Evolutionary conservation across 2,888 invertebrate genomes (phyloP).

Genomic region (Hydrotaea cyrtoneurina): DNA sequence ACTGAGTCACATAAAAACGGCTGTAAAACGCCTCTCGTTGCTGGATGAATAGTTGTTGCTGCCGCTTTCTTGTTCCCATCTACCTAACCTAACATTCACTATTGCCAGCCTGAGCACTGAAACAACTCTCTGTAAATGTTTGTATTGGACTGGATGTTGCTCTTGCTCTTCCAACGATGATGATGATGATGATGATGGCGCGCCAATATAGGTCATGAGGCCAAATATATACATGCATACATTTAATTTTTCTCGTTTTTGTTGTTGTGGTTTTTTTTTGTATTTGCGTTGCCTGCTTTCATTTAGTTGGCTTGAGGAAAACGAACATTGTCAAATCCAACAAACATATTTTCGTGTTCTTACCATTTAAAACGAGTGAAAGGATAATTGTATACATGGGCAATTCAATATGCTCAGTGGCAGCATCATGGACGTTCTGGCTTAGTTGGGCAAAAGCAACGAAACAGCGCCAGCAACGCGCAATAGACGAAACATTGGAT

Average conservation of each 20-base stretch:
- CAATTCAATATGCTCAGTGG: background rate
- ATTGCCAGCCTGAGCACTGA: background rate
- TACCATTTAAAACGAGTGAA: background rate
- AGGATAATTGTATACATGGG: constrained; percentile 22
- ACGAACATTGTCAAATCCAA: background rate
- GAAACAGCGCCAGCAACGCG: background rate
- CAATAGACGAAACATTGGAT: background rate
- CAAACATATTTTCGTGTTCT: background rate
- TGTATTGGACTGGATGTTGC: constrained; percentile 10
- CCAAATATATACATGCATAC: constrained; percentile 31
- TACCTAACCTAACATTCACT: background rate
- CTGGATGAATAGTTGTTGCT: background rate
- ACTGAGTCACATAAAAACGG: background rate
- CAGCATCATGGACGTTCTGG: background rate
- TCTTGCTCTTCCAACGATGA: constrained; percentile 14
- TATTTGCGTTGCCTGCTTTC: background rate
- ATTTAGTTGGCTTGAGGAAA: background rate
- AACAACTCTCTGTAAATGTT: background rate
- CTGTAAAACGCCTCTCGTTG: constrained; percentile 17
- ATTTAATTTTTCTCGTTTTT: too few species aligned
- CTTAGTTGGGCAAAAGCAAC: background rate
- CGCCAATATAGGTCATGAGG: constrained; percentile 40
- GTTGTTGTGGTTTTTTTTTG: background rate
- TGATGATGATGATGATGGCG: constrained; percentile 1
- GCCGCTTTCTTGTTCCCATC: background rate